phyloP scores from a whole-genome alignment of 2,113 vertebrate species.

The Cathartes aura region DNA sequence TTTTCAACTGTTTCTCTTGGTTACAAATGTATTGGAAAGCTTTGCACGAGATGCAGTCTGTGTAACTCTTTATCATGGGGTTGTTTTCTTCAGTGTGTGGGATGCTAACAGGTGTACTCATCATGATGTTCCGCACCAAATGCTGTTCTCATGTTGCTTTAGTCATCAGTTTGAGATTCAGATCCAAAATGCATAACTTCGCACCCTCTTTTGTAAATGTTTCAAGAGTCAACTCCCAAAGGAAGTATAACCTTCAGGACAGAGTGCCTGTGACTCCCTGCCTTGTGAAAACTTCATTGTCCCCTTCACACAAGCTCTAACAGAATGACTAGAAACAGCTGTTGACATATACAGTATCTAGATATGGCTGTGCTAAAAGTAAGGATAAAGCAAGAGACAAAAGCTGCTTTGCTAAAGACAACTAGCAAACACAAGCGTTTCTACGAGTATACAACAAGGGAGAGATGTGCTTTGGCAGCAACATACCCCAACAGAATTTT shows the following conservation, averaged over 20 bases:
- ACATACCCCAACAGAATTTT: background rate
- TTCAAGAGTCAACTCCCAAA: background rate
- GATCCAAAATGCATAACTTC: background rate
- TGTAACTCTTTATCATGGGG: background rate
- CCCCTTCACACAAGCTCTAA: background rate
- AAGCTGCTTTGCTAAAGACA: background rate
- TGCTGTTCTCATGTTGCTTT: background rate
- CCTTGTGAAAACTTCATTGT: background rate
- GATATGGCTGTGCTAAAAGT: background rate
- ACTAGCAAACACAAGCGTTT: background rate
- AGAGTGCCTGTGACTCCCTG: background rate
- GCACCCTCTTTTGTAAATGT: background rate
- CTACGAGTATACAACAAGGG: background rate
- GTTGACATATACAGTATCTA: background rate
- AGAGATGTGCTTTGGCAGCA: conserved; percentile 47
- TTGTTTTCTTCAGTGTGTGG: conserved; percentile 14
- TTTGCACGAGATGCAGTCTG: background rate
- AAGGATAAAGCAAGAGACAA: background rate
- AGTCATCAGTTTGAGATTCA: background rate
- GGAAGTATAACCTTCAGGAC: background rate
- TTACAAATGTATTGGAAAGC: conserved; percentile 33
- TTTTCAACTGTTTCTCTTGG: conserved; percentile 1
- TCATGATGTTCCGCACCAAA: background rate
- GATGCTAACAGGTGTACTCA: conserved; percentile 25
- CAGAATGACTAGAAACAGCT: conserved; percentile 13